A percentile compares a stretch with the other conserved stretches of the same genome.
These are phyloP conservation scores for Habroteleia sp. DNA, from an alignment of 2,888 invertebrate genomes.

Conservation along the genomic window DNA sequence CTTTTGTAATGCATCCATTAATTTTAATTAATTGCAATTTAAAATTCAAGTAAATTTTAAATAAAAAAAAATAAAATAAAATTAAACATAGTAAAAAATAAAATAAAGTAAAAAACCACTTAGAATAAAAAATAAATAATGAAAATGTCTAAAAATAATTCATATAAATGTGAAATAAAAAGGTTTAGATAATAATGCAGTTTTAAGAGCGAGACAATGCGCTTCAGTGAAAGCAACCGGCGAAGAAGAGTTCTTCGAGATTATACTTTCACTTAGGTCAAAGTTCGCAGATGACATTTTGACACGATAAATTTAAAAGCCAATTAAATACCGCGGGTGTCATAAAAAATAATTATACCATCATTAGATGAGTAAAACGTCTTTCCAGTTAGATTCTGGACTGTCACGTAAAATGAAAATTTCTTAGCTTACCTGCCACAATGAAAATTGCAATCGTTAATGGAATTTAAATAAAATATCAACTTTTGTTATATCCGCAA, in stretches of 20 bases:
- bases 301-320: slow-evolving; percentile 39
- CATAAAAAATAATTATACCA: slow-evolving; percentile 24
- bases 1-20: too few species aligned
- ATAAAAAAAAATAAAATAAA: too few species aligned
- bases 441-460: slow-evolving; percentile 4
- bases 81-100: too few species aligned
- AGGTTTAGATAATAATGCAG: too few species aligned
- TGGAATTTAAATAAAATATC: slow-evolving; percentile 2
- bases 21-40: too few species aligned
- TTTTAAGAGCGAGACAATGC: too few species aligned
- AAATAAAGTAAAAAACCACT: too few species aligned
- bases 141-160: too few species aligned
- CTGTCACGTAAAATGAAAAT: background rate
- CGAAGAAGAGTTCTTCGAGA: slow-evolving; percentile 13
- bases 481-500: slow-evolving; percentile 1
- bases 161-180: too few species aligned
- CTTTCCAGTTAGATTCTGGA: slow-evolving; percentile 2
- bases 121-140: too few species aligned
- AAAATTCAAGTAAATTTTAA: too few species aligned
- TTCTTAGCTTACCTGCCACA: background rate
- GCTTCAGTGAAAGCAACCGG: too few species aligned
- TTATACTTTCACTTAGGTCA: slow-evolving; percentile 47
- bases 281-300: slow-evolving; percentile 46
- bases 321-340: slow-evolving; percentile 17
- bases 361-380: slow-evolving; percentile 5